These are phyloP conservation scores for Oreochromis aureus DNA, from an alignment of 2,113 vertebrate species.

Conservation along the genomic window DNA sequence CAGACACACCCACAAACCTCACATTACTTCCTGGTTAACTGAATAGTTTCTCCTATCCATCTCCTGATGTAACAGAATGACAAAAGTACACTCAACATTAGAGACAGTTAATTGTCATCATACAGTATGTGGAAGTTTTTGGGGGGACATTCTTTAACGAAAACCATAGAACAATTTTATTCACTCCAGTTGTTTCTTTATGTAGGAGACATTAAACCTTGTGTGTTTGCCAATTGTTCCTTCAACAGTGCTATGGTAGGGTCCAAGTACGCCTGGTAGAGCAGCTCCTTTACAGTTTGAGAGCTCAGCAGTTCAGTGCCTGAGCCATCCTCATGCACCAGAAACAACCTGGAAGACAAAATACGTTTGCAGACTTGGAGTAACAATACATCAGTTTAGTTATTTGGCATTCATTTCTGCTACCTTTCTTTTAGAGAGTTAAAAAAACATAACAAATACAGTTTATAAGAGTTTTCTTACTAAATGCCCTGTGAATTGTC, in stretches of 20 bases:
- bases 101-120: neutral
- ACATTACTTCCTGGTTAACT: neutral
- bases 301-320: constrained; percentile 84
- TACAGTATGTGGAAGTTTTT: rapidly evolving
- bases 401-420: neutral
- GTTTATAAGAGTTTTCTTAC: neutral
- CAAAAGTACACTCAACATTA: neutral
- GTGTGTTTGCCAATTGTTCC: constrained; percentile 77
- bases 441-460: neutral
- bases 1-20: neutral
- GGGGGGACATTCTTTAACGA: neutral
- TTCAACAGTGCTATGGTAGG: constrained; percentile 72
- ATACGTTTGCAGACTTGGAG: neutral
- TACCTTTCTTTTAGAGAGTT: neutral
- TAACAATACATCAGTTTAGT: neutral
- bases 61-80: neutral
- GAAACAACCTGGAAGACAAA: constrained; percentile 78
- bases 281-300: constrained; percentile 68
- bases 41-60: neutral
- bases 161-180: neutral
- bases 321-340: constrained; percentile 79
- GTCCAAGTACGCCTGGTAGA: constrained; percentile 69
- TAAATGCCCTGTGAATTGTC: neutral
- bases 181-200: neutral
- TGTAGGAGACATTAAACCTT: constrained; percentile 18